A percentile compares a stretch with the other conserved stretches of the same genome.
These are phyloP conservation scores for Hepsetus odoe DNA, from an alignment of 2,113 vertebrate genomes.

Conservation along the genomic window DNA sequence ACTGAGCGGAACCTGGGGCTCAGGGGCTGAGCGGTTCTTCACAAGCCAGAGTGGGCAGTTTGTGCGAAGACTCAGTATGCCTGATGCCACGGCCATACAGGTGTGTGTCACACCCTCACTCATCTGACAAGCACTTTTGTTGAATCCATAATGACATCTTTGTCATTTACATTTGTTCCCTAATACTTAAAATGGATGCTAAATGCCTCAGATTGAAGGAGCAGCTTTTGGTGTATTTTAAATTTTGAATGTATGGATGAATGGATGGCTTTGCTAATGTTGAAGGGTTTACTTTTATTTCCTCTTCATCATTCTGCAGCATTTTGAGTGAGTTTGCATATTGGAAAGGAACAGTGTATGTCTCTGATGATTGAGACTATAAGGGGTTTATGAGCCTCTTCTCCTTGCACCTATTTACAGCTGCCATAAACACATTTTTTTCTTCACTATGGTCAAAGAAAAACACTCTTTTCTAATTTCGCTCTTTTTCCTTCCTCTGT, in stretches of 20 bases:
- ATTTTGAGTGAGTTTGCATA: constrained; percentile 20
- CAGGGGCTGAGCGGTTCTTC: constrained; percentile 83
- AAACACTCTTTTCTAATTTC: neutral
- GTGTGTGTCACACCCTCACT: constrained; percentile 66
- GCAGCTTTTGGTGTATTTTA: neutral
- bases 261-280: constrained; percentile 14
- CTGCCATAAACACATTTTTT: constrained; percentile 40
- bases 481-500: neutral
- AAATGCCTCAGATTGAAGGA: neutral
- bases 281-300: constrained; percentile 11
- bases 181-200: neutral
- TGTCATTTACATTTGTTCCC: neutral
- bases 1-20: constrained; percentile 84
- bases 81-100: constrained; percentile 78
- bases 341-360: too few relatives aligned
- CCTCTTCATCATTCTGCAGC: constrained; percentile 18
- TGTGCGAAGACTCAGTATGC: constrained; percentile 90
- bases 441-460: constrained; percentile 26
- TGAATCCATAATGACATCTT: neutral
- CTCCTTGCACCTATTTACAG: constrained; percentile 30
- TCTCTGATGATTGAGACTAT: constrained; percentile 47
- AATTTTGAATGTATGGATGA: neutral
- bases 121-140: neutral
- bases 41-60: constrained; percentile 91
- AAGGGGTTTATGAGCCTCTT: constrained; percentile 16